A percentile compares a stretch with the other conserved stretches of the same genome.
Conservation (phyloP, 1,140 invertebrate genomes). For the Monochamus saltuarius region DNA sequence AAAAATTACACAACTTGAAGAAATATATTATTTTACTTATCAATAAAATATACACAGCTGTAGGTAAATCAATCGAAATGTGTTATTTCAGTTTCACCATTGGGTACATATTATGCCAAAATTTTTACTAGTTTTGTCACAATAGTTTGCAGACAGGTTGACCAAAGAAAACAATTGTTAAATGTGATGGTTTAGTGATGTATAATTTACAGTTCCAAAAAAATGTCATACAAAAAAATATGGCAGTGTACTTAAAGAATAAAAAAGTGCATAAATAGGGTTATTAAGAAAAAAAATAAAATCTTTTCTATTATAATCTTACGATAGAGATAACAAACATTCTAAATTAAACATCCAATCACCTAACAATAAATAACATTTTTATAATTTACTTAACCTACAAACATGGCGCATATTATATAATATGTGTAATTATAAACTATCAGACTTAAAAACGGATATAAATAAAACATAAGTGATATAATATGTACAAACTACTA, state of each 20-base stretch:
- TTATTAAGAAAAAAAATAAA: slow-evolving; percentile 1
- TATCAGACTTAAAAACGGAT: slow-evolving; percentile 18
- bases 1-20: too few species aligned
- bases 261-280: slow-evolving; percentile 22
- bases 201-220: slow-evolving; percentile 9
- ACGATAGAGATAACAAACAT: slow-evolving; percentile 12
- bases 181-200: slow-evolving; percentile 4
- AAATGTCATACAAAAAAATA: slow-evolving; percentile 19
- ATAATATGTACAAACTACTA: background rate
- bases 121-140: too few species aligned
- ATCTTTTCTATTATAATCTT: background rate
- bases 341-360: slow-evolving; percentile 6
- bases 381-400: slow-evolving; percentile 23
- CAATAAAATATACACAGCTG: too few species aligned
- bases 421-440: background rate
- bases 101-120: too few species aligned
- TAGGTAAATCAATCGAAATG: too few species aligned
- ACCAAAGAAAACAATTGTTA: too few species aligned
- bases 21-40: too few species aligned
- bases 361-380: slow-evolving; percentile 26
- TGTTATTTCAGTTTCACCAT: too few species aligned
- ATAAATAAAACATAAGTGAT: slow-evolving; percentile 3
- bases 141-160: too few species aligned
- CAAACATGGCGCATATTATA: slow-evolving; percentile 12
- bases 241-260: slow-evolving; percentile 27